Percentiles rank a stretch among this genome's conserved stretches.
These are phyloP conservation scores for Himantopus leucocephalus DNA, from an alignment of 2,113 vertebrate species.

Conservation along the genomic window DNA sequence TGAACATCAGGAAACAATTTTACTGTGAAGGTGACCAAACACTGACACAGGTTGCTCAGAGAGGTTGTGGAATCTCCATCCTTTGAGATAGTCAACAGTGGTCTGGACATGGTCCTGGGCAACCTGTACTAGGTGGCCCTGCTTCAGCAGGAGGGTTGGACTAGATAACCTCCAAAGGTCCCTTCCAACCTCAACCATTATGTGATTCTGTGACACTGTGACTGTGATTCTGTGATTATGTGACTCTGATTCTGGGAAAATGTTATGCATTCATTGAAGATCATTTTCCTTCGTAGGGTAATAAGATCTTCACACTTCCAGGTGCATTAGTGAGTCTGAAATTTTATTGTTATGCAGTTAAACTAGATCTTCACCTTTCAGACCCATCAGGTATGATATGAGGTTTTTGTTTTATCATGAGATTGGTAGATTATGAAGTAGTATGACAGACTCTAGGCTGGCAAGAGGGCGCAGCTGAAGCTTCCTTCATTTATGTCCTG, in stretches of 20 bases:
- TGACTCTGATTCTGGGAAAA: not conserved
- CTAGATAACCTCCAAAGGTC: not conserved
- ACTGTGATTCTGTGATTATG: not conserved
- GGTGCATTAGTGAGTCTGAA: not conserved
- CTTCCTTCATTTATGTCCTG: not conserved
- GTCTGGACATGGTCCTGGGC: not conserved
- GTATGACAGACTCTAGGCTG: not conserved
- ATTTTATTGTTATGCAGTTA: not conserved
- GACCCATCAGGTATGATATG: not conserved
- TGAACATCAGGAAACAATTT: not conserved
- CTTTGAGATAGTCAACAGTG: not conserved
- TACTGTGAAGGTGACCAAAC: not conserved
- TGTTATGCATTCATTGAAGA: not conserved
- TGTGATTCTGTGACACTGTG: not conserved
- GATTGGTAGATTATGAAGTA: not conserved
- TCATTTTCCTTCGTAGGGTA: not conserved
- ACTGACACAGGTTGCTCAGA: not conserved
- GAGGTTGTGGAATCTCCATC: not conserved
- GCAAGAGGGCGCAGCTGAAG: not conserved
- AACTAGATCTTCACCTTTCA: not conserved
- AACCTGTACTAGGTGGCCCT: not conserved
- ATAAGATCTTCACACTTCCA: not conserved
- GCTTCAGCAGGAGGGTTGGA: not conserved
- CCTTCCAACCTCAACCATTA: not conserved
- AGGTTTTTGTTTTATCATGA: not conserved